Evolutionary conservation across 2,113 vertebrate species (phyloP).

Genomic region (Cryptotis parvus): DNA sequence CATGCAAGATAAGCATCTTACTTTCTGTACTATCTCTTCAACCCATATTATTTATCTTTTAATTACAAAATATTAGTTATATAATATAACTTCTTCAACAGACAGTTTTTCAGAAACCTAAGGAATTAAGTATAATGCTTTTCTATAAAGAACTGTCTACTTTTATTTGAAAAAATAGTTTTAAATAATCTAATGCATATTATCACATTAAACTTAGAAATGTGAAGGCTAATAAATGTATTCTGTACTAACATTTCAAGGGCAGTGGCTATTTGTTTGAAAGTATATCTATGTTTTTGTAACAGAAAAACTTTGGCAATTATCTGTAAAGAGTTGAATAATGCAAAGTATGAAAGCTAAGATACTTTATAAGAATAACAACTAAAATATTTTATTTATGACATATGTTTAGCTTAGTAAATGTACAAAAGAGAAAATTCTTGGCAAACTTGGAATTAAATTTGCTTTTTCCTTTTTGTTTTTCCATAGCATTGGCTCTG

Average conservation of each 20-base stretch:
- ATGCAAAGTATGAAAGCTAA: slow-evolving; percentile 64
- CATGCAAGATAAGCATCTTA: too few relatives aligned
- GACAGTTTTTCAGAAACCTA: not conserved
- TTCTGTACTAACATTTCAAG: slow-evolving; percentile 2
- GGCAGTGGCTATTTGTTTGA: not conserved
- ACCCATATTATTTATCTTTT: not conserved
- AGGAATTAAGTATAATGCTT: not conserved
- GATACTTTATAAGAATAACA: not conserved
- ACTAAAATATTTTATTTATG: slow-evolving; percentile 13
- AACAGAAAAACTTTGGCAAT: slow-evolving; percentile 40
- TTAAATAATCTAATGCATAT: not conserved
- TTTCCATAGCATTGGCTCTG: slow-evolving; percentile 70
- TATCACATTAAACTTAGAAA: slow-evolving; percentile 16
- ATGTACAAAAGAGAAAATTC: slow-evolving; percentile 72
- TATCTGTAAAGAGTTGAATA: slow-evolving; percentile 40
- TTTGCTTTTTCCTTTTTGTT: slow-evolving; percentile 83
- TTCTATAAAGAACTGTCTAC: not conserved
- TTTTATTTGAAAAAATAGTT: not conserved
- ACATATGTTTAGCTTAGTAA: slow-evolving; percentile 59
- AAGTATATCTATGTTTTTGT: slow-evolving; percentile 6
- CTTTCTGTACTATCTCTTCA: too few relatives aligned
- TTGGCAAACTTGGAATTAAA: slow-evolving; percentile 83
- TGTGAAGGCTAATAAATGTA: not conserved
- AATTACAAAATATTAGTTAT: not conserved
- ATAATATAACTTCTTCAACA: not conserved